Evolutionary conservation across 2,113 vertebrate genomes (phyloP).

Genomic region (Limnothrissa miodon): DNA sequence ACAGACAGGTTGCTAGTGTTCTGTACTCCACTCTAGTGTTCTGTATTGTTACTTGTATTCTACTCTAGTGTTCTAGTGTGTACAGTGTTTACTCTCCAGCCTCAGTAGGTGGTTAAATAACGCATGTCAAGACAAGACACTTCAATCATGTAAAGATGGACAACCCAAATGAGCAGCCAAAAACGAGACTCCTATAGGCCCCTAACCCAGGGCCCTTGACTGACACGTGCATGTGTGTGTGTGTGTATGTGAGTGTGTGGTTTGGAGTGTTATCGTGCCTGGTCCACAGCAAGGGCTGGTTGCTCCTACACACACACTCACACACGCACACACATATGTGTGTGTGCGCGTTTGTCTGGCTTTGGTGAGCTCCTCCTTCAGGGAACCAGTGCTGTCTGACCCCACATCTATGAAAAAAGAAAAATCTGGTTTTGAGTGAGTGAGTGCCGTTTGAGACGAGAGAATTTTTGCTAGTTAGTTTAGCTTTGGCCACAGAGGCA

Average conservation of each 20-base stretch:
- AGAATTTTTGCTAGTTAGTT: not conserved
- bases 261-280: not conserved
- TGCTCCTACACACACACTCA: not conserved
- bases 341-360: not conserved
- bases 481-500: not conserved
- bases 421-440: slow-evolving; percentile 57
- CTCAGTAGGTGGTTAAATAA: not conserved
- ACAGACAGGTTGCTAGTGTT: not conserved
- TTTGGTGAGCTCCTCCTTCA: not conserved
- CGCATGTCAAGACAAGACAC: not conserved
- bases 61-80: not conserved
- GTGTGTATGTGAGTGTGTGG: not conserved
- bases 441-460: not conserved
- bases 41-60: too few species aligned
- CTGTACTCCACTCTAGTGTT: not conserved
- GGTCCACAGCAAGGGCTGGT: not conserved
- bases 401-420: not conserved
- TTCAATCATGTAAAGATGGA: not conserved
- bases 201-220: not conserved
- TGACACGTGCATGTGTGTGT: not conserved
- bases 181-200: not conserved
- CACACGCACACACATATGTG: slow-evolving; percentile 14
- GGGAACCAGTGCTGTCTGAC: not conserved
- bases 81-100: not conserved
- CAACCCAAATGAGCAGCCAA: slow-evolving; percentile 3